These are phyloP conservation scores for Chiroxiphia lanceolata DNA, from an alignment of 2,797 vertebrate species.

Conservation along the genomic window DNA sequence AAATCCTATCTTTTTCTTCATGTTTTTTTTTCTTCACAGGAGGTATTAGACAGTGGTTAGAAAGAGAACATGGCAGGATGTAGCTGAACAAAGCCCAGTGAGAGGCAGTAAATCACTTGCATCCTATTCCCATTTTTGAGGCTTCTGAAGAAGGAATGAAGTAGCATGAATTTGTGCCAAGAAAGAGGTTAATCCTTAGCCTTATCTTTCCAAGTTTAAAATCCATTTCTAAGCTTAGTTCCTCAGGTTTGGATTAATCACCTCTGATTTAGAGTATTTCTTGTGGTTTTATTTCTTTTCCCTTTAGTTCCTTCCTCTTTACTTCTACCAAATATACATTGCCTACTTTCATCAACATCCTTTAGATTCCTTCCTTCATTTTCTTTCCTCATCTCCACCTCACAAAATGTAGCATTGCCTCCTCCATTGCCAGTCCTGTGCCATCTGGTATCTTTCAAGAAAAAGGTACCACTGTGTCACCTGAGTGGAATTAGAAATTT, in stretches of 20 bases:
- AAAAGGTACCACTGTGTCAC: background rate
- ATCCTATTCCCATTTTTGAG: background rate
- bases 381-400: background rate
- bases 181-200: background rate
- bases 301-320: background rate
- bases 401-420: rapidly evolving
- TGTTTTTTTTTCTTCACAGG: background rate
- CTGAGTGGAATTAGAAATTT: background rate
- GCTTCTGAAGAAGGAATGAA: background rate
- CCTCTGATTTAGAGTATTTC: background rate
- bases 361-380: background rate
- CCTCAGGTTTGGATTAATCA: background rate
- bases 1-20: background rate
- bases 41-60: background rate
- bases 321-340: background rate
- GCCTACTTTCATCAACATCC: background rate
- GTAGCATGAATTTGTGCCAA: background rate
- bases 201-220: background rate
- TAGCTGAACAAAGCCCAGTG: background rate
- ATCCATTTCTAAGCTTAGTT: background rate
- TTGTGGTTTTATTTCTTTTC: background rate
- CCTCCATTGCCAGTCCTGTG: background rate
- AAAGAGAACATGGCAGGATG: background rate
- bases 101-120: background rate
- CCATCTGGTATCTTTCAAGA: background rate